Conservation (phyloP, 2,888 invertebrate species). For the Tipula helvola region DNA sequence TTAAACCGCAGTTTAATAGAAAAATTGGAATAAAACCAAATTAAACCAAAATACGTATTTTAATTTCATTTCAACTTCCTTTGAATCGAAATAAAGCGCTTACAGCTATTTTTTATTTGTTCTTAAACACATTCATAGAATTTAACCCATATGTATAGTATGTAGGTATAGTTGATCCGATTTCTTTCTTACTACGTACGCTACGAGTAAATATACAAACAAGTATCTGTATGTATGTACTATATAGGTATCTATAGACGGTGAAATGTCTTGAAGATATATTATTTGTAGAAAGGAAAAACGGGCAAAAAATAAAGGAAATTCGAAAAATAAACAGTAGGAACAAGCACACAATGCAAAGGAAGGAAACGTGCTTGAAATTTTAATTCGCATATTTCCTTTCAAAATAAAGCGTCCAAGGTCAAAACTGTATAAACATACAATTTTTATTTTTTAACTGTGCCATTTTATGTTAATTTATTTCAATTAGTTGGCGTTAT, state of each 20-base stretch:
- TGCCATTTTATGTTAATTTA: not conserved
- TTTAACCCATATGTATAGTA: not conserved
- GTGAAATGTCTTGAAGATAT: not conserved
- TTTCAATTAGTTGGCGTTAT: not conserved
- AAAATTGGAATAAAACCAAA: not conserved
- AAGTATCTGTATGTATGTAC: not conserved
- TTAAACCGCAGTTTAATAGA: not conserved
- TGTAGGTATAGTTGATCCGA: not conserved
- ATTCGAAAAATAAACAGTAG: not conserved
- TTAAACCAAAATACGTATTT: not conserved
- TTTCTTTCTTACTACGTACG: not conserved
- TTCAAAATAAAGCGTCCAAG: not conserved
- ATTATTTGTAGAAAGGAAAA: not conserved
- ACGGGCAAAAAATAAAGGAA: not conserved
- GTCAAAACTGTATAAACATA: not conserved
- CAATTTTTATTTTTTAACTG: not conserved
- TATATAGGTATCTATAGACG: not conserved
- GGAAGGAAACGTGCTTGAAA: not conserved
- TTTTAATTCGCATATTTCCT: not conserved
- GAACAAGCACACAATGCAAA: not conserved
- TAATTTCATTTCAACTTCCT: not conserved
- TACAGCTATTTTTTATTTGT: not conserved
- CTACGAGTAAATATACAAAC: not conserved
- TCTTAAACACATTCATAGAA: not conserved
- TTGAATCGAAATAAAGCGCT: not conserved